A percentile compares a stretch with the other conserved stretches of the same genome.
Evolutionary conservation across 1,140 invertebrate species (phyloP).

Genomic region (Oncopodura yosiiana): DNA sequence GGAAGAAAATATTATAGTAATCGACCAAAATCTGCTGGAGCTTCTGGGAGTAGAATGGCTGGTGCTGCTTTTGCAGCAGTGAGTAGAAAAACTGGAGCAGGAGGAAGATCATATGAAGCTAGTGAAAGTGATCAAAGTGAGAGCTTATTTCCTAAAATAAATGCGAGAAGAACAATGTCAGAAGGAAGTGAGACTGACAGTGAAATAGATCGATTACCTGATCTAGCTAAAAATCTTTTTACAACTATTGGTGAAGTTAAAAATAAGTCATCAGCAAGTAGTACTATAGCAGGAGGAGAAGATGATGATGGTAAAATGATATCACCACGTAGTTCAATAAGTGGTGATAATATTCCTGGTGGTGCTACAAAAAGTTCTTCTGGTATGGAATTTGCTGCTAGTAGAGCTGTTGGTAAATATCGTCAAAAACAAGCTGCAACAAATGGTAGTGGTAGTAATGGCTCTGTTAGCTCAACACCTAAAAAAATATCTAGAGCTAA

Average conservation of each 20-base stretch:
- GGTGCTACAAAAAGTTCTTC: conserved; percentile 41
- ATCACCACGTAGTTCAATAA: conserved; percentile 21
- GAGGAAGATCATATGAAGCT: conserved; percentile 22
- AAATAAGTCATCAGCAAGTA: conserved; percentile 39
- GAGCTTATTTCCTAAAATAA: conserved; percentile 21
- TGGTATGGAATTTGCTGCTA: conserved; percentile 65
- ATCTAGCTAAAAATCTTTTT: conserved; percentile 52
- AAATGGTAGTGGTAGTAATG: conserved; percentile 44
- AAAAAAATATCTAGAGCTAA: neutral
- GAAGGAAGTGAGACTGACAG: conserved; percentile 34
- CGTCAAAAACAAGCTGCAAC: conserved; percentile 62
- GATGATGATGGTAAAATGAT: neutral
- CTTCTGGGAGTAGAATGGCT: neutral
- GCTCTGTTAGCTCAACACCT: conserved; percentile 24
- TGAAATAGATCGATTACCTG: conserved; percentile 43
- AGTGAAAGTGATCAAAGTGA: conserved; percentile 31
- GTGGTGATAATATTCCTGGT: conserved; percentile 29
- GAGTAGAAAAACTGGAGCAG: neutral
- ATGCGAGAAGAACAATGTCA: conserved; percentile 15
- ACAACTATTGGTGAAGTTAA: conserved; percentile 61
- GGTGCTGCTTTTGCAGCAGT: neutral
- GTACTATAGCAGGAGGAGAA: conserved; percentile 1
- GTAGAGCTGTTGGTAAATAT: conserved; percentile 68
- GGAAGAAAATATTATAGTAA: conserved; percentile 10
- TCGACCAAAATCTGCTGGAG: conserved; percentile 16